phyloP scores from a whole-genome alignment of 2,797 vertebrate genomes.

The Sphaeramia orbicularis region DNA sequence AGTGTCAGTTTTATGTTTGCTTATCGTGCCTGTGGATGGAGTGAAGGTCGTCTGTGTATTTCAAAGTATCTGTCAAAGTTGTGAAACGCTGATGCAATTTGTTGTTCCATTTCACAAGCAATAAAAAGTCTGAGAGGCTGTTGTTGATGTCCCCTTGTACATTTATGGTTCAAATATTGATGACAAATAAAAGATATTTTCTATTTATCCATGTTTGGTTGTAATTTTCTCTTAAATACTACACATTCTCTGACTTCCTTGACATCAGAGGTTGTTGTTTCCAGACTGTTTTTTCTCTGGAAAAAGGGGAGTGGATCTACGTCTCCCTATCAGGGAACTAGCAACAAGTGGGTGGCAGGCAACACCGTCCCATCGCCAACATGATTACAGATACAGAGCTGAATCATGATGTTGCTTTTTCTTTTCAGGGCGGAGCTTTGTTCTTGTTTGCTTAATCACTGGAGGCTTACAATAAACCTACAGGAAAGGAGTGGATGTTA shows the following conservation, averaged over 20 bases:
- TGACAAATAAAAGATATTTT: slow-evolving; percentile 83
- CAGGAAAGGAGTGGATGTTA: too few species aligned
- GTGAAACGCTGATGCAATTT: slow-evolving; percentile 51
- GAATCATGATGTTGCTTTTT: too few species aligned
- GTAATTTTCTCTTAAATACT: not conserved
- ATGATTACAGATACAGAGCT: too few species aligned
- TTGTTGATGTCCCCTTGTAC: slow-evolving; percentile 69
- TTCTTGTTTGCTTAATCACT: too few species aligned
- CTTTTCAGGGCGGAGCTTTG: too few species aligned
- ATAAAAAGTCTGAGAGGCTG: slow-evolving; percentile 53
- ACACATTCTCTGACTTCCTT: not conserved
- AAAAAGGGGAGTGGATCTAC: slow-evolving; percentile 14
- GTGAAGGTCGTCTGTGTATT: slow-evolving; percentile 48
- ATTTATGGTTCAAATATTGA: slow-evolving; percentile 76
- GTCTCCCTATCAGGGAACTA: too few species aligned
- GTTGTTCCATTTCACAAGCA: slow-evolving; percentile 69
- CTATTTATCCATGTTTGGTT: slow-evolving; percentile 75
- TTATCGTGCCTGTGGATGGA: slow-evolving; percentile 63
- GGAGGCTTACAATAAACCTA: too few species aligned
- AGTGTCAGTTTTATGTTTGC: slow-evolving; percentile 51
- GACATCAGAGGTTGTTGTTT: too few species aligned
- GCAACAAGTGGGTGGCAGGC: too few species aligned
- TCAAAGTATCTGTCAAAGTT: slow-evolving; percentile 50
- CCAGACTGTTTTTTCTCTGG: not conserved
- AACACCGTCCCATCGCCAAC: too few species aligned